A percentile compares a stretch with the other conserved stretches of the same genome.
These are phyloP conservation scores for Protonibea diacanthus DNA, from an alignment of 2,797 vertebrate genomes.

Conservation along the genomic window DNA sequence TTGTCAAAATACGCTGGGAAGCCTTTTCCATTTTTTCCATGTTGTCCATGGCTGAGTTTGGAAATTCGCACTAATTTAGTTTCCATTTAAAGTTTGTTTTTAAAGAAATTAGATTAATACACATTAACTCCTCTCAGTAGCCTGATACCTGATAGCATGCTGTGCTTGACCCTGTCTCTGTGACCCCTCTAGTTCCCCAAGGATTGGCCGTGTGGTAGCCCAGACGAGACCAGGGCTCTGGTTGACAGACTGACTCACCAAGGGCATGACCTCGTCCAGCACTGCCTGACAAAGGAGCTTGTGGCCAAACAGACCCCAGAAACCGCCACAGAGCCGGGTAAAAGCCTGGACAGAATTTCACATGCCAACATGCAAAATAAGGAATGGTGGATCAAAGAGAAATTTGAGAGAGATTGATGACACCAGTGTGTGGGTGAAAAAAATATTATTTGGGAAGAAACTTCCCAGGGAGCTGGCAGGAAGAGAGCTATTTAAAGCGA, in stretches of 20 bases:
- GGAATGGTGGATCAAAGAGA: not conserved
- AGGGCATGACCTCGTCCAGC: slow-evolving; percentile 61
- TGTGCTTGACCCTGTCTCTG: slow-evolving; percentile 47
- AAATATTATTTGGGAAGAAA: slow-evolving; percentile 45
- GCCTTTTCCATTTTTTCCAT: slow-evolving; percentile 49
- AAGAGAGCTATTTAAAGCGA: slow-evolving; percentile 30
- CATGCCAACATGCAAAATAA: not conserved
- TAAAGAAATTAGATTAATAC: not conserved
- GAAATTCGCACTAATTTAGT: slow-evolving; percentile 4
- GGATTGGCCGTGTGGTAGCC: slow-evolving; percentile 68
- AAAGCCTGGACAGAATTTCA: slow-evolving; percentile 11
- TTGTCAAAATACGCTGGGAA: slow-evolving; percentile 14
- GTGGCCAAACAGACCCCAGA: slow-evolving; percentile 42
- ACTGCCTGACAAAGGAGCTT: slow-evolving; percentile 53
- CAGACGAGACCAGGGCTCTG: slow-evolving; percentile 66
- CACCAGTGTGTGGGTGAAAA: slow-evolving; percentile 53
- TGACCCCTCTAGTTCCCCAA: slow-evolving; percentile 76
- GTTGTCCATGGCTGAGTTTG: not conserved
- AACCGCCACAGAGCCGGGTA: slow-evolving; percentile 63
- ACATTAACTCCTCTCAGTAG: not conserved
- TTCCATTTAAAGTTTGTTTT: slow-evolving; percentile 4
- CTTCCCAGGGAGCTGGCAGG: slow-evolving; percentile 40
- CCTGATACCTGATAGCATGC: slow-evolving; percentile 1
- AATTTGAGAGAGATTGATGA: slow-evolving; percentile 16
- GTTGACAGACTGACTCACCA: slow-evolving; percentile 63